Base-by-base conservation (phyloP, 2,797 vertebrate species). In the Apogon hyalosoma region DNA sequence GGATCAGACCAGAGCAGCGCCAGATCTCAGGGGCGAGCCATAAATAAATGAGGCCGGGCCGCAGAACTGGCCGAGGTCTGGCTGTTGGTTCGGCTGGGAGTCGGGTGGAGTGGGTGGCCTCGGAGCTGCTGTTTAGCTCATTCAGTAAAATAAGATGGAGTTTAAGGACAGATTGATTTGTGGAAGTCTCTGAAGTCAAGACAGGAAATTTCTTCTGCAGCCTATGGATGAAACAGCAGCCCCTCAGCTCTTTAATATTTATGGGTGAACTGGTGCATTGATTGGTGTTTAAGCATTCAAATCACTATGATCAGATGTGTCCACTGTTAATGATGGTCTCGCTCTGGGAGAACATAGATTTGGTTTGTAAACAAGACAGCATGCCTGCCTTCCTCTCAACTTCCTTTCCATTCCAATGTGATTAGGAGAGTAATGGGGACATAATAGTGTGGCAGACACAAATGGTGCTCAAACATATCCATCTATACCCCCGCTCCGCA, bases 11-110 rank as follows among this genome's bases (percentile, higher is more conserved):
- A 52, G 73, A 72, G 55, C 41, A 13, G 62, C 77, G 73, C 19
- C 7, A 7, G 55, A 67, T 87, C 79, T 86, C 59, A 9, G 40
- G 74, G 77, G 77, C 10, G 28, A 67, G 53, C 68, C 68, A 73
- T 81, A 80, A 86, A 90, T 85, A 81, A 83, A 86, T 82, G 69
- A 83, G 69, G 73, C 66, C 18, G 39, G 31, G 63, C 73, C 57
- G 38, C 21, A 65, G 61, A 79, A 75, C 63, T 71, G 68, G 69
- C 67, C 56, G 60, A 77, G 55, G 69, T 75, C 72, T 39, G 11
- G 16, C 64, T 77, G 62, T 68, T 73, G 2, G 21, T 24, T 73
- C 67, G 59, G 61, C 7, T 53, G 53, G 57, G 19, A 31, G 31
- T 14, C 40, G 43, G 55, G 63, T 61, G 51, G 43, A 45, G 57